phyloP scores from a whole-genome alignment of 2,113 vertebrate genomes.

The Apteryx mantelli region DNA sequence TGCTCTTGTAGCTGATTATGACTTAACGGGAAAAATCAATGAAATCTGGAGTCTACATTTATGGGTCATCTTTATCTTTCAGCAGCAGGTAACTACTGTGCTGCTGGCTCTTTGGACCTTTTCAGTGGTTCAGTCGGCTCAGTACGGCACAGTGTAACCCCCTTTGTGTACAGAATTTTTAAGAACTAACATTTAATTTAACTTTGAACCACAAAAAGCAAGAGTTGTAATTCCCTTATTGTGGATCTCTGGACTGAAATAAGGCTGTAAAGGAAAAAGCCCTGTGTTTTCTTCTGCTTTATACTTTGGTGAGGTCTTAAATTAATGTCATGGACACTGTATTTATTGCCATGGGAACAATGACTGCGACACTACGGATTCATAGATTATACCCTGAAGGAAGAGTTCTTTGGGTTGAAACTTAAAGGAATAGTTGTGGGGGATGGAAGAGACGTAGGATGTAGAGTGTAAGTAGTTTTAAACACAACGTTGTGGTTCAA shows the following conservation, averaged over 20 bases:
- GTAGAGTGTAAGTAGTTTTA: background rate
- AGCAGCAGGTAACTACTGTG: background rate
- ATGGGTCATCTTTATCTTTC: background rate
- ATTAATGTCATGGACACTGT: background rate
- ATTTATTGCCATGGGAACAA: constrained; percentile 49
- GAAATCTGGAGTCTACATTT: background rate
- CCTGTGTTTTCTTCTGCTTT: background rate
- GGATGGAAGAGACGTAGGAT: background rate
- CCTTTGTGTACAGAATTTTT: background rate
- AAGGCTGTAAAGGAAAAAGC: background rate
- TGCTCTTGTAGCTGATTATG: background rate
- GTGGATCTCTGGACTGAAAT: background rate
- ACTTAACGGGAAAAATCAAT: background rate
- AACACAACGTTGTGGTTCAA: background rate
- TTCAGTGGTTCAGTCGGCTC: background rate
- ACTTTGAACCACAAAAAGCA: background rate
- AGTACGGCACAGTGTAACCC: background rate
- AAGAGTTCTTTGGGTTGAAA: background rate
- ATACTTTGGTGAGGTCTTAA: background rate
- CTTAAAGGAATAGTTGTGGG: background rate
- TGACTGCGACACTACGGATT: background rate
- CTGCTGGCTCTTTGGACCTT: background rate
- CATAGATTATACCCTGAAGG: background rate
- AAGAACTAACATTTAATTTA: background rate
- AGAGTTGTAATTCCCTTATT: background rate